Conservation (phyloP, 2,113 vertebrate genomes). For the Polyodon spathula region DNA sequence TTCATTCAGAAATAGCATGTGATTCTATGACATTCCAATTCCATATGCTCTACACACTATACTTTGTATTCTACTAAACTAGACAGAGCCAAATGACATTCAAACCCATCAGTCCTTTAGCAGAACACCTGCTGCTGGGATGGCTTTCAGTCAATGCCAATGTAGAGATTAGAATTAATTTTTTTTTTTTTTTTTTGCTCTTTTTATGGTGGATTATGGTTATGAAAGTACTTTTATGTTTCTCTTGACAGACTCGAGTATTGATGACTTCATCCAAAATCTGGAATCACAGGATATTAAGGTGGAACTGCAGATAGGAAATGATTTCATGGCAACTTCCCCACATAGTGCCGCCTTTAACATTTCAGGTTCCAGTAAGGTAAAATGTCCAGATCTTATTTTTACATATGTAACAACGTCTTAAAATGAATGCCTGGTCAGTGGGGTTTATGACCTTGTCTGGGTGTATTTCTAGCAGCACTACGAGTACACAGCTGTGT, state of each 20-base stretch:
- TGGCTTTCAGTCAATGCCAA: too few species aligned
- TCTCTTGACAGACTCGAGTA: conserved; percentile 54
- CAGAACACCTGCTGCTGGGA: too few species aligned
- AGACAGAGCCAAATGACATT: too few species aligned
- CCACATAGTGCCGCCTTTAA: conserved; percentile 85
- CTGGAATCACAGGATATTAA: conserved; percentile 69
- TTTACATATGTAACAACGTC: too few species aligned
- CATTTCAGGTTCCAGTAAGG: conserved; percentile 66
- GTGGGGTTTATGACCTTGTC: background rate
- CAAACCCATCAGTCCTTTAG: too few species aligned
- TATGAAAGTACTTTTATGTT: conserved; percentile 18
- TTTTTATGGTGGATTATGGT: background rate
- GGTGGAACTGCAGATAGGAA: conserved; percentile 68
- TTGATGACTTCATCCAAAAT: conserved; percentile 66
- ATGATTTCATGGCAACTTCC: conserved; percentile 67
- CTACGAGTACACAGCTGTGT: conserved; percentile 63
- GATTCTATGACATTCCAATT: too few species aligned
- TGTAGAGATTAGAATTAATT: too few species aligned
- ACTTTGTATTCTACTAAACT: too few species aligned
- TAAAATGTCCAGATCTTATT: conserved; percentile 35
- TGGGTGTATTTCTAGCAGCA: conserved; percentile 47
- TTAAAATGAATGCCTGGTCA: too few species aligned
- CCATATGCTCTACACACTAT: too few species aligned
- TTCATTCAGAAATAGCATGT: too few species aligned
- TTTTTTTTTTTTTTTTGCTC: too few species aligned